Percentiles rank a stretch among this genome's conserved stretches.
These are phyloP conservation scores for Alosa sapidissima DNA, from an alignment of 2,797 vertebrate genomes.

Conservation along the genomic window DNA sequence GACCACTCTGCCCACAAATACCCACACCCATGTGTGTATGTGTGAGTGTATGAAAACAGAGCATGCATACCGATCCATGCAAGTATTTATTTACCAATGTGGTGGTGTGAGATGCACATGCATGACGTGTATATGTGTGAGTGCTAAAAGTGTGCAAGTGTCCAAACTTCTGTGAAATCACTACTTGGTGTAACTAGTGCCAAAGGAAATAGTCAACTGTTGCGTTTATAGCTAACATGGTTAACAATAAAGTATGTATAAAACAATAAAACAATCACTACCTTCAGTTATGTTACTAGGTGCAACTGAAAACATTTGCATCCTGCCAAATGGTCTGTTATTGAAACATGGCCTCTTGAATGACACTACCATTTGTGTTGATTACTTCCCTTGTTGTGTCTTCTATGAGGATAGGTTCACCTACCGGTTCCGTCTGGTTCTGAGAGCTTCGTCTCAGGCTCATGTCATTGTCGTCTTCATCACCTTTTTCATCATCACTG, in stretches of 20 bases:
- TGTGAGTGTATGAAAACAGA: neutral
- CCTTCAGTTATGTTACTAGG: neutral
- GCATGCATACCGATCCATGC: neutral
- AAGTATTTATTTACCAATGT: neutral
- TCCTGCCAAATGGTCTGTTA: neutral
- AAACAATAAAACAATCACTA: neutral
- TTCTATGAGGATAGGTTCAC: neutral
- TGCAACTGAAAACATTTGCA: neutral
- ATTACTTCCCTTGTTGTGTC: neutral
- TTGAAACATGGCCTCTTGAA: neutral
- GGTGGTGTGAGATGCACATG: neutral
- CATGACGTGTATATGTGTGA: neutral
- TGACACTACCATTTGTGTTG: neutral
- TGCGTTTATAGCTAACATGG: neutral
- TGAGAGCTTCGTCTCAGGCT: neutral
- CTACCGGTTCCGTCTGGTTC: slow-evolving; percentile 14
- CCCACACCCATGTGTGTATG: neutral
- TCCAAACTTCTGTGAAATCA: neutral
- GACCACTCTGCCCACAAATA: neutral
- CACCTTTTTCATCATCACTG: slow-evolving; percentile 53
- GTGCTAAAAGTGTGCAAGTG: neutral
- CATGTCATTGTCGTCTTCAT: slow-evolving; percentile 18
- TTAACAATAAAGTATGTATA: neutral
- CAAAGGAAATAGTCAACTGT: neutral
- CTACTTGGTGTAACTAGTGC: neutral